Base-by-base conservation (phyloP, 1,140 invertebrate genomes). In the Idris sp. region DNA sequence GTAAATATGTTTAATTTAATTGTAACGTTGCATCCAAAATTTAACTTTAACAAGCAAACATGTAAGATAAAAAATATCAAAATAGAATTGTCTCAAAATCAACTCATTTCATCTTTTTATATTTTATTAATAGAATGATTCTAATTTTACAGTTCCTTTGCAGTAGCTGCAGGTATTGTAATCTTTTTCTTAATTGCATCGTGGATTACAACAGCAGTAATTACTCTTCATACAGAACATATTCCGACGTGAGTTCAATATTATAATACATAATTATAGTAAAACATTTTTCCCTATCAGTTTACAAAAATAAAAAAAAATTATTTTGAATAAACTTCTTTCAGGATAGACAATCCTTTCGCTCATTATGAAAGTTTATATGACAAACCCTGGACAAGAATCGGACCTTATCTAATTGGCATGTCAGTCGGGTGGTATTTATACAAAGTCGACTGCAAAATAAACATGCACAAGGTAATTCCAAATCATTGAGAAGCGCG, bases 321-420 rank as follows among this genome's bases (percentile, higher is more conserved):
- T n/a, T n/a, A n/a, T n/a, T n/a, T n/a, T n/a, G n/a, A n/a, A 7
- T 33, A 19, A 8, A 11, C 6, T 13, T 28, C 26, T 67, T 78
- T 79, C 64, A 88, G 87, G n/a, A 82, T 87, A 30, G 71, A 81
- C 30, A 81, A 88, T 65, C 85, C 86, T 10, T 84, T 88, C 30
- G 83, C 81, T 6, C 79, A 84, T 64, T 88, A 86, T 36, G 84
- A 87, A 13, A 85, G 83, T 62, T 67, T 88, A 8, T 86, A 85
- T 35, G 85, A 88, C 44, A 86, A 88, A 49, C 83, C 86, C 2
- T 88, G 84, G 81, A 80, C 81, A 0, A 81, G 85, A 76, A 80
- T 88, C 11, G 83, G 82, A 36, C 85, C 85, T 44, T 86, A 87
- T 71, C 62, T 88, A 16, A 78, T 87, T 56, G 86, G 86, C 3